Evolutionary conservation across 1,140 invertebrate species (phyloP), one percentile per base, ranked within the genome.

Genomic region (Heterodera schachtii): DNA sequence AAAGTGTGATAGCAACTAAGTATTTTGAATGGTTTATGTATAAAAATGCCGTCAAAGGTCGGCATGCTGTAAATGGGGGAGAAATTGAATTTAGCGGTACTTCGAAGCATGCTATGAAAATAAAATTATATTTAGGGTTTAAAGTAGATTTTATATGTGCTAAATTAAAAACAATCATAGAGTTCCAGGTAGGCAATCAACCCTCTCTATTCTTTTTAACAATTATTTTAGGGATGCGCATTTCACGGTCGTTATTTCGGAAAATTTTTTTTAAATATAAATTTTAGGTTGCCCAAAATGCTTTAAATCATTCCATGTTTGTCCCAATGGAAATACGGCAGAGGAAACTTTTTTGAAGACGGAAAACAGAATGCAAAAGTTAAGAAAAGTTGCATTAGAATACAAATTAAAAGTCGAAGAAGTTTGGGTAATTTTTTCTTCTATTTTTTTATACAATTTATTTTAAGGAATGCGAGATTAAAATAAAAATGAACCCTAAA

Each of bases 381-480:
- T 52, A 52, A 52, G 3, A 52, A 7, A 52, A 7, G 49, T 52
- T 9, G 49, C 49, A 3, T 9, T 9, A 52, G 13, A 52, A 52
- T 52, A 52, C 13, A 52, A 3, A 9, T 52, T 52, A 52, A 52
- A 7, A 1, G 19, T 21, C 7, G 75, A 7, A 19, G 44, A 76
- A 21, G 70, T 21, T n/a, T 73, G 52, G 71, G 57, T 49, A 47
- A n/a, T n/a, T n/a, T n/a, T n/a, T n/a, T n/a, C n/a, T n/a, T n/a
- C n/a, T n/a, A n/a, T n/a, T n/a, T n/a, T 9, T n/a, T n/a, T 21
- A 73, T 21, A 21, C 9, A 64, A n/a, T n/a, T 52, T 52, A 52
- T 78, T 7, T 6, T 3, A 9, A 67, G 75, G 75, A 78, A 67
- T 73, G 67, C 3, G 70, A 78, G 3, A 49, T 78, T 5, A 43